Base-by-base conservation (phyloP, 2,797 vertebrate species). In the Antrozous pallidus region DNA sequence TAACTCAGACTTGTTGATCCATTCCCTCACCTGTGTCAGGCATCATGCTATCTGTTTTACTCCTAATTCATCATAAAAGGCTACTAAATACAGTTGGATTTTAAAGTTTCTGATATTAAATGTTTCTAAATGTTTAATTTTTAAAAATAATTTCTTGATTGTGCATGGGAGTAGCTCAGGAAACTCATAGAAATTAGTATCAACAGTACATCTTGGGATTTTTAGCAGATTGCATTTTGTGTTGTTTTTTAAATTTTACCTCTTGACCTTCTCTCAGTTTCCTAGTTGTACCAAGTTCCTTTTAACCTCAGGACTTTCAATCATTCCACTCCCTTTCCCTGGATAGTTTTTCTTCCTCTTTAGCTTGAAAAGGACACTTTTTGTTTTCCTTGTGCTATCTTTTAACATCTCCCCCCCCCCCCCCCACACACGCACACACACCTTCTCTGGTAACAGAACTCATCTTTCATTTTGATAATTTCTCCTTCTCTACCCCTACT, bases 121-220 rank as follows among this genome's bases (percentile, higher is more conserved):
- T 98, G 98, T 98, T 98, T 97, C 93, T 98, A 97, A 98, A 95
- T 98, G 98, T 98, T 98, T 98, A 98, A 98, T 97, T 97, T 98
- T 98, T 97, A 96, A n/a, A n/a, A 92, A 98, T 98, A 97, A 97
- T 96, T 98, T 97, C 96, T 63, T 63, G 31, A 33, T 65, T 97
- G 97, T 97, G 94, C 96, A 95, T 97, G 96, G 84, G 97, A 98
- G 98, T 97, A 98, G 98, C 87, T 95, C 94, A 98, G 96, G 97
- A 95, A 97, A 97, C 67, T 84, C 83, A 94, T 97, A 98, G 95
- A 90, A 97, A 95, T 94, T 98, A 98, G 97, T 94, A 95, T 96
- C 92, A 97, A 20, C 98, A 98, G 97, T 89, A 98, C 96, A 94
- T 97, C 95, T 98, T 97, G n/a, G 96, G 84, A 98, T 98, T 98